Evolutionary conservation across 2,797 vertebrate species (phyloP).

Genomic region (Microctenopoma lineatum): DNA sequence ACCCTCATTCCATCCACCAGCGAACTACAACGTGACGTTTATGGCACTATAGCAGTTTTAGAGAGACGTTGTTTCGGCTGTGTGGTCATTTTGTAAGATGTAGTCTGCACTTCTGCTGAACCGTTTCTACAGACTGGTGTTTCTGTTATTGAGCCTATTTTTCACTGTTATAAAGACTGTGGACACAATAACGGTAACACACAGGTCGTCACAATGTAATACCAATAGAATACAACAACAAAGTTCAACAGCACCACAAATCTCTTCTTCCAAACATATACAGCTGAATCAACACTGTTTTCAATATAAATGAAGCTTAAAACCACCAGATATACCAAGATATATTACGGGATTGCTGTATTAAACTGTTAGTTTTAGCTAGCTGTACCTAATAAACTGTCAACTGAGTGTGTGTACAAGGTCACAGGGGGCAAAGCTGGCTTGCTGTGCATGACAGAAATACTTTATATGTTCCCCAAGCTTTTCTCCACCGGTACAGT

Average conservation of each 20-base stretch:
- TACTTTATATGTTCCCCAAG: conserved; percentile 44
- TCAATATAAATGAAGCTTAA: neutral
- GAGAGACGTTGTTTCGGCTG: too few species aligned
- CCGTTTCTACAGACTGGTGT: neutral
- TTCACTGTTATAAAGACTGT: neutral
- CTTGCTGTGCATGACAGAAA: conserved; percentile 56
- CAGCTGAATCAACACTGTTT: neutral
- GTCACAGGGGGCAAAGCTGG: conserved; percentile 52
- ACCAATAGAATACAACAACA: too few species aligned
- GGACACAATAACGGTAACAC: neutral
- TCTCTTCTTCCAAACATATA: neutral
- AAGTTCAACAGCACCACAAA: too few species aligned
- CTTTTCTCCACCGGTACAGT: conserved; percentile 4
- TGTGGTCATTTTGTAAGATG: too few species aligned
- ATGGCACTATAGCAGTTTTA: too few species aligned
- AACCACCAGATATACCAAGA: neutral
- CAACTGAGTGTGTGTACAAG: conserved; percentile 38
- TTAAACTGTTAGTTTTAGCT: neutral
- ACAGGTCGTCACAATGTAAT: too few species aligned
- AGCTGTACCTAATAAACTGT: neutral
- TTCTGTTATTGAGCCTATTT: neutral
- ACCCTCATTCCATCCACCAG: conserved; percentile 44
- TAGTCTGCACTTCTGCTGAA: too few species aligned
- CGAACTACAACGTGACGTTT: too few species aligned
- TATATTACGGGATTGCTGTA: neutral